Evolutionary conservation across 2,888 invertebrate genomes (phyloP).

Genomic region (Hemaris fuciformis): DNA sequence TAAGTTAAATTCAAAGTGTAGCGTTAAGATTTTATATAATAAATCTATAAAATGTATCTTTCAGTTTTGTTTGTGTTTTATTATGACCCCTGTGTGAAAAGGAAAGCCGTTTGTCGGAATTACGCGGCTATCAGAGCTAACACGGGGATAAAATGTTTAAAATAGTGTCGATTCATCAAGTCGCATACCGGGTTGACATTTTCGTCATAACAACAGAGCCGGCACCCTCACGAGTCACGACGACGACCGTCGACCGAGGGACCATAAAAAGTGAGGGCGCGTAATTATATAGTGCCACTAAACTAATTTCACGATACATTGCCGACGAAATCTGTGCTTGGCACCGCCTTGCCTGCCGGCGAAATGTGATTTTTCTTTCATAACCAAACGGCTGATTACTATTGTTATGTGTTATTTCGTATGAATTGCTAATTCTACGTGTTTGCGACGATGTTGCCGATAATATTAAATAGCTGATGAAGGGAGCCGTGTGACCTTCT

Average conservation of each 20-base stretch:
- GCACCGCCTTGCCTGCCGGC: constrained; percentile 70
- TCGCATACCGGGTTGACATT: constrained; percentile 77
- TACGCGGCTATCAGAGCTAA: constrained; percentile 41
- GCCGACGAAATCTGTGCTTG: constrained; percentile 80
- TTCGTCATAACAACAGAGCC: constrained; percentile 74
- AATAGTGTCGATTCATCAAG: constrained; percentile 80
- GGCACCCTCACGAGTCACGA: constrained; percentile 49
- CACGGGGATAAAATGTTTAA: constrained; percentile 59
- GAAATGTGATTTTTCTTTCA: constrained; percentile 74
- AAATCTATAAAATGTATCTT: constrained; percentile 80
- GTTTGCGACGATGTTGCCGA: constrained; percentile 48
- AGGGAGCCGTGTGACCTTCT: constrained; percentile 51
- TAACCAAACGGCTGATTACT: constrained; percentile 71
- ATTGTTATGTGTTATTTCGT: constrained; percentile 75
- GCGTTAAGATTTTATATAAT: constrained; percentile 81
- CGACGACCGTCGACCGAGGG: constrained; percentile 45
- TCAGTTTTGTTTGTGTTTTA: constrained; percentile 55
- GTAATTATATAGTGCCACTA: constrained; percentile 82
- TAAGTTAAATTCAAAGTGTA: constrained; percentile 77
- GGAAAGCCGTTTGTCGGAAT: constrained; percentile 22
- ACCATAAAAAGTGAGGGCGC: constrained; percentile 75
- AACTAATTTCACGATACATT: constrained; percentile 82
- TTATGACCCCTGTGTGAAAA: constrained; percentile 25
- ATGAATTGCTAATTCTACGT: constrained; percentile 71
- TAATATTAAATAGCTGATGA: constrained; percentile 59